Evolutionary conservation across 2,888 invertebrate species (phyloP), one percentile per base, ranked within the genome.

Genomic region (Clitarchus hookeri): DNA sequence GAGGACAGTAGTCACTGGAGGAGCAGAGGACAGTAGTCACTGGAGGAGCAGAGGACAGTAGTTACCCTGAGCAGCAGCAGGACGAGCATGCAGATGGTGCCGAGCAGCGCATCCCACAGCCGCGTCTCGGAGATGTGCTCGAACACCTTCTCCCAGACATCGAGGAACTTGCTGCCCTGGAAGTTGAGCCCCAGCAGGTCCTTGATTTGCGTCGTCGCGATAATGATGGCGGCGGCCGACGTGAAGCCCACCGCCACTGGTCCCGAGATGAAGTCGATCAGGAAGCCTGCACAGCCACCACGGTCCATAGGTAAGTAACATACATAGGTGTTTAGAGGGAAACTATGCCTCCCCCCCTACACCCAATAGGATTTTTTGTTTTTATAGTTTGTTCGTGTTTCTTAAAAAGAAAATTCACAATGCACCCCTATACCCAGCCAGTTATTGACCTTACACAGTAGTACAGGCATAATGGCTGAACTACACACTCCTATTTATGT

Each of bases 211-310:
- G 96, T 95, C 86, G 96, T 95, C 65, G 96, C 96, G 88, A 97
- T 96, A 89, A 96, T 96, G 88, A 97, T 95, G 88, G 96, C 96
- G 0, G 96, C 96, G 0, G 96, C 96, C 0, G 96, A 96, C 6
- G 96, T 96, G 92, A 97, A 97, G 12, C 96, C 96, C 87, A 95
- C 95, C 6, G 95, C 95, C 87, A 96, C 96, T 79, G 97, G 96
- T n/a, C 96, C 95, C 88, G 96, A 96, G 90, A 97, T 96, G 91
- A 97, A 97, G 91, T 96, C 96, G 88, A 96, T 95, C 88, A 96
- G 92, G 91, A 96, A 96, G 83, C 96, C 96, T 96, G 92, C 16
- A 36, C 36, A 36, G 36, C 36, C 36, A 36, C 36, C 36, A 36
- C 36, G n/a, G n/a, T n/a, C n/a, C n/a, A n/a, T n/a, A n/a, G n/a